phyloP scores from a whole-genome alignment of 1,140 invertebrate species.

The Eurosta solidaginis region DNA sequence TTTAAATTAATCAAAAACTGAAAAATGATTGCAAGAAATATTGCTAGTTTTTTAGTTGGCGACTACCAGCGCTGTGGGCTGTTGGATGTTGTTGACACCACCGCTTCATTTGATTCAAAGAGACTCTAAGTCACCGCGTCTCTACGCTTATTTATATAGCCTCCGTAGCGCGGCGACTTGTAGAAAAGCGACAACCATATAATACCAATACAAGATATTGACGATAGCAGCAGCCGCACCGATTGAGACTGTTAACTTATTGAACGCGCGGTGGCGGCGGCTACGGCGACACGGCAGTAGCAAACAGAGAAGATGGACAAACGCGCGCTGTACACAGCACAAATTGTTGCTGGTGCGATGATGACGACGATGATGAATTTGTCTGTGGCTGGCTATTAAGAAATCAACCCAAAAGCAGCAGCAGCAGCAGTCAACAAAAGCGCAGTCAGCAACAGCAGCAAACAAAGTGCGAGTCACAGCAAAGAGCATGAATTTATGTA shows the following conservation, averaged over 20 bases:
- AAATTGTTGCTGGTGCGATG: no score
- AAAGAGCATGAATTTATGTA: no score
- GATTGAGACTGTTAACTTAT: not conserved
- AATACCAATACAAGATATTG: not conserved
- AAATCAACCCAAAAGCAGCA: no score
- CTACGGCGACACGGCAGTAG: not conserved
- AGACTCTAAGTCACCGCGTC: conserved; percentile 59
- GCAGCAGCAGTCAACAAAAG: not conserved
- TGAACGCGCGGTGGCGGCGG: not conserved
- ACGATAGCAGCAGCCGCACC: not conserved
- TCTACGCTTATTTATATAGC: conserved; percentile 60
- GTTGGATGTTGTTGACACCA: conserved; percentile 55
- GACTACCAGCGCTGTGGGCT: conserved; percentile 32
- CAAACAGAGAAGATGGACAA: not conserved
- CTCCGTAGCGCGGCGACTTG: conserved; percentile 45
- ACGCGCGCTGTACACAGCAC: not conserved
- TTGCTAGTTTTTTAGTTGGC: conserved; percentile 23
- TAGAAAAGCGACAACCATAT: conserved; percentile 19
- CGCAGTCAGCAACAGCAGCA: no score
- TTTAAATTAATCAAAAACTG: conserved; percentile 28
- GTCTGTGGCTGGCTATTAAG: no score
- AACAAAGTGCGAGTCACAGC: conserved; percentile 11
- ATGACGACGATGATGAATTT: conserved; percentile 13
- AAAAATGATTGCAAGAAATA: not conserved
- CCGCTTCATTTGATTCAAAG: conserved; percentile 61